Conservation (phyloP, 2,797 vertebrate species). For the Parotocinclus haroldoi region DNA sequence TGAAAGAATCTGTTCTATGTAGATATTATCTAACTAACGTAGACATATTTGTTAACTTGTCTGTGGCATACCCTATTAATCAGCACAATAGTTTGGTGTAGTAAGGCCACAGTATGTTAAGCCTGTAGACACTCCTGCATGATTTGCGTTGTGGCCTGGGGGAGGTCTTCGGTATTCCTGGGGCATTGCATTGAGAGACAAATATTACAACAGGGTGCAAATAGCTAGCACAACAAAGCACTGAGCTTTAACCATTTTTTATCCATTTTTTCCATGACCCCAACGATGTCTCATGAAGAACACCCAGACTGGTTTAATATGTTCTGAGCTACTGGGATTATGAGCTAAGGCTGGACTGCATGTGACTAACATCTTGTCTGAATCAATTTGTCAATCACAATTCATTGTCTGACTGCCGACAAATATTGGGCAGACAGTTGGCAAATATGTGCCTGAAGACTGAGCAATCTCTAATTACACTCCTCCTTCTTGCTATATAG, state of each 20-base stretch:
- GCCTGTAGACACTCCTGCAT: too few relatives aligned
- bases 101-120: too few relatives aligned
- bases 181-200: not conserved
- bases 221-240: conserved; percentile 15
- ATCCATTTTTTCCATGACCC: not conserved
- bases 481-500: conserved; percentile 3
- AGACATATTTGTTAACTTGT: too few relatives aligned
- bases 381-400: conserved; percentile 34
- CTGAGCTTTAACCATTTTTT: not conserved
- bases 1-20: too few relatives aligned
- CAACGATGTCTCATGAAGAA: conserved; percentile 17
- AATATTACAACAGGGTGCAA: conserved; percentile 10
- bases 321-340: conserved; percentile 18
- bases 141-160: not conserved
- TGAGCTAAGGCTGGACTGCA: not conserved
- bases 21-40: too few relatives aligned
- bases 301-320: conserved; percentile 10
- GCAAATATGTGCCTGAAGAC: conserved; percentile 28
- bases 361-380: conserved; percentile 22
- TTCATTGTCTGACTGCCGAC: conserved; percentile 19
- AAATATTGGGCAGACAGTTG: conserved; percentile 29
- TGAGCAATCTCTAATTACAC: conserved; percentile 18
- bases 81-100: too few relatives aligned
- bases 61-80: too few relatives aligned
- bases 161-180: not conserved